These are phyloP conservation scores for Reticulitermes lucifugus DNA, from an alignment of 2,888 invertebrate species.

Conservation along the genomic window DNA sequence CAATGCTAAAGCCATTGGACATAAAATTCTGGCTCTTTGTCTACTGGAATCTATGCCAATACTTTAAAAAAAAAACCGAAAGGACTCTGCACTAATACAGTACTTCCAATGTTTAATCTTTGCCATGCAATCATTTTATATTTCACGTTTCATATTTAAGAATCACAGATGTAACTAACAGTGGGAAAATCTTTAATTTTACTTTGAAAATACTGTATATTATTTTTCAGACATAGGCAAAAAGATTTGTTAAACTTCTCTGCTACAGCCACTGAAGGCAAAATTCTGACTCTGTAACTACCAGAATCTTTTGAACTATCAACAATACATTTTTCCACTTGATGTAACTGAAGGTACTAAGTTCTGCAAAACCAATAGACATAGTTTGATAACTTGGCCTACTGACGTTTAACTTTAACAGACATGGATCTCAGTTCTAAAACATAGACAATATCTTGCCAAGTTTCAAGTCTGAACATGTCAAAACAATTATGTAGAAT, in stretches of 20 bases:
- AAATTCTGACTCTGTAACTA: not conserved
- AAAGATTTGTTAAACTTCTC: not conserved
- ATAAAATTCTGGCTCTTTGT: not conserved
- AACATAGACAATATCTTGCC: not conserved
- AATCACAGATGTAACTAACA: slow-evolving; percentile 32
- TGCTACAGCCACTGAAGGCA: not conserved
- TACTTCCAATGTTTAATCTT: not conserved
- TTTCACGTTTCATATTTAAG: not conserved
- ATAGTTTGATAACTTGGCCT: not conserved
- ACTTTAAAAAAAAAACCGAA: too few relatives aligned
- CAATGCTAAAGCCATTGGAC: not conserved
- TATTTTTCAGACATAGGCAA: not conserved
- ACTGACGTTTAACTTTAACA: not conserved
- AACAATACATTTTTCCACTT: not conserved
- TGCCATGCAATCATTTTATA: not conserved
- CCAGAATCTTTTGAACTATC: not conserved
- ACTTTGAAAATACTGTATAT: slow-evolving; percentile 8
- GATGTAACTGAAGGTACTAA: not conserved
- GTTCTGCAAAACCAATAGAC: not conserved
- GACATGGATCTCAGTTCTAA: not conserved
- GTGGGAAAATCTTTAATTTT: not conserved
- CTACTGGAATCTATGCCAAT: not conserved
- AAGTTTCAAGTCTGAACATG: not conserved
- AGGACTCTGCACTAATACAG: not conserved
- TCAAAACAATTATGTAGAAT: too few relatives aligned